Evolutionary conservation across 2,797 vertebrate genomes (phyloP), one percentile per base, ranked within the genome.

Genomic region (Threskiornis aethiopicus): DNA sequence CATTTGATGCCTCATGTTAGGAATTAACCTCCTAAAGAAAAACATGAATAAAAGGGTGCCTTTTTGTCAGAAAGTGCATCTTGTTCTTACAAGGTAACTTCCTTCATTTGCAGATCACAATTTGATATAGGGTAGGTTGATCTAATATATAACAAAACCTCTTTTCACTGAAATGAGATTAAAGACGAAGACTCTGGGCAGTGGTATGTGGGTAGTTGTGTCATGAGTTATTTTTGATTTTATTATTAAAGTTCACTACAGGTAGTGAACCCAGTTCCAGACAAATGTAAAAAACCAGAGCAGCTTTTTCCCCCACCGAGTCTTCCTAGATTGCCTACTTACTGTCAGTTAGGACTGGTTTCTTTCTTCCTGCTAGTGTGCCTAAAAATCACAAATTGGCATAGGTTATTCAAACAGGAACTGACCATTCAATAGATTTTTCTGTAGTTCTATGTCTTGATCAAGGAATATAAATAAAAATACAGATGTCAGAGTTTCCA

Each of bases 11-110:
- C 85, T 96, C 67, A 75, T 85, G 59, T 94, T 94, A 80, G 78
- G 51, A 97, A 93, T 93, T 93, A 89, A 71, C 33, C 39, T 97
- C 84, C 66, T 65, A 87, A 96, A 94, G 29, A 15, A 84, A 96
- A 94, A 59, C 41, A 73, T 59, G 22, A 95, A 44, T 37, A 76
- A 89, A 92, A 10, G 8, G n/a, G 57, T 76, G 46, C 0, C 44
- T 91, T 97, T 97, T 89, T 59, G 51, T 58, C 16, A 72, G 97
- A 89, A 80, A 73, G 52, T 52, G 52, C 76, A 80, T 86, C 70
- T 96, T 39, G 44, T 93, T 87, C 84, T 92, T 93, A 58, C 22
- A 69, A 94, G 42, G 46, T 96, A 93, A 97, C 96, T 96, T 97
- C 59, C 51, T 42, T 96, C 33, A 93, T 97, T 97, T 96, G 89